These are phyloP conservation scores for Fragum fragum DNA, from an alignment of 2,888 invertebrate species.

Conservation along the genomic window DNA sequence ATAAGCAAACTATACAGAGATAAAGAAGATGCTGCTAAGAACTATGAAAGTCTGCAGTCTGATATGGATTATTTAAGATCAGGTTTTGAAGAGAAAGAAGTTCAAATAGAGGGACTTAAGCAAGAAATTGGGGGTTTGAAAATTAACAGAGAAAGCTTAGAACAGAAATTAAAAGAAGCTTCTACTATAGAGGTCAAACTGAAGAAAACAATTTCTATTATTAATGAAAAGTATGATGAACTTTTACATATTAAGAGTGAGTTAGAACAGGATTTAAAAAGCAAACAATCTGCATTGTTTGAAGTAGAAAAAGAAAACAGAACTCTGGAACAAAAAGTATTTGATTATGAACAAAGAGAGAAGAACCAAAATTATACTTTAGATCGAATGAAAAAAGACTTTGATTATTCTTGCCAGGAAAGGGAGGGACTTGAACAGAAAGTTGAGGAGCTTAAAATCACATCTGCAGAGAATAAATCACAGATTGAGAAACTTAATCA, in stretches of 20 bases:
- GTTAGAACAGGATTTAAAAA: slow-evolving; percentile 38
- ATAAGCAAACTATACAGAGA: slow-evolving; percentile 55
- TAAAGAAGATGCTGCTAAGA: slow-evolving; percentile 46
- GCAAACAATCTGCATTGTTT: slow-evolving; percentile 27
- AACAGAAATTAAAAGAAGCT: slow-evolving; percentile 35
- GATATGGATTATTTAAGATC: slow-evolving; percentile 57
- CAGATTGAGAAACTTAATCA: slow-evolving; percentile 39
- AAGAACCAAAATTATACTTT: slow-evolving; percentile 36
- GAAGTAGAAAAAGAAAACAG: slow-evolving; percentile 42
- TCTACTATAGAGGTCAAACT: slow-evolving; percentile 2
- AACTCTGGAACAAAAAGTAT: slow-evolving; percentile 60
- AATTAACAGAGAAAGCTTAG: slow-evolving; percentile 43
- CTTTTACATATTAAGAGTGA: slow-evolving; percentile 35
- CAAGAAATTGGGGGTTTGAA: slow-evolving; percentile 35
- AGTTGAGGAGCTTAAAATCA: slow-evolving; percentile 41
- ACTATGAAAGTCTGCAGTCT: slow-evolving; percentile 43
- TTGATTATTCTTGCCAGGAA: slow-evolving; percentile 55
- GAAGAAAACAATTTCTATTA: not conserved
- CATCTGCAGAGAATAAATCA: slow-evolving; percentile 41
- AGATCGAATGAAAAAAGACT: slow-evolving; percentile 59
- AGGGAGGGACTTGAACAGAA: slow-evolving; percentile 56
- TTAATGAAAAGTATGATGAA: slow-evolving; percentile 15
- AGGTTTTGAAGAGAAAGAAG: slow-evolving; percentile 49
- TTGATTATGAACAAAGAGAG: slow-evolving; percentile 59
- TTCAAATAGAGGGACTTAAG: slow-evolving; percentile 48